Base-by-base conservation (phyloP, 2,113 vertebrate species). In the Vanacampus margaritifer region DNA sequence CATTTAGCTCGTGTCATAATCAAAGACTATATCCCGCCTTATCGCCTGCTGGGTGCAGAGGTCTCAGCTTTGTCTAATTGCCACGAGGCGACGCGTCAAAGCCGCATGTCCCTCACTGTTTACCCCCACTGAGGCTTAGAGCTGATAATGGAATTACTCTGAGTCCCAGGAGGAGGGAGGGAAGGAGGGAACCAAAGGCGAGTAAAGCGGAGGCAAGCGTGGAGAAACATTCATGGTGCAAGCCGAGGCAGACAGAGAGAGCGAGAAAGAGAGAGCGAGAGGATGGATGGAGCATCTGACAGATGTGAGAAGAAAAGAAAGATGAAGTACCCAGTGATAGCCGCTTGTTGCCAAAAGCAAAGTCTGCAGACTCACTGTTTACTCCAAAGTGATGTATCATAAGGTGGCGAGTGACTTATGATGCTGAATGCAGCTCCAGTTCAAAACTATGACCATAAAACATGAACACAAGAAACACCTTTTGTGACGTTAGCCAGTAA, bases 111-210 rank as follows among this genome's bases (percentile, higher is more conserved):
- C 79, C 81, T 82, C 78, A 70, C 84, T 87, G 79, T 90, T 86
- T 84, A 86, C 84, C 78, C 78, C 85, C 72, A 72, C 78, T 64
- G 77, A 78, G 84, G 81, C 86, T 87, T 85, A 87, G 71, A 81
- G 84, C 82, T 86, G 89, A 88, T 90, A 91, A 90, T 89, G 86
- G 87, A 90, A 90, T 89, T 89, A 89, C 81, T 88, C 74, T 77
- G 76, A 84, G 80, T 89, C 84, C 80, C 74, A 67, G 61, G 77
- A 75, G 79, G 75, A 80, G 73, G 48, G 61, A 61, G 73, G 28
- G 71, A 64, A 64, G 65, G 68, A 70, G 71, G 68, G 70, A 68
- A 54, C 71, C 73, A 76, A 59, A 73, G 68, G 71, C 48, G 54
- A 74, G 68, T 68, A 76, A 64, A 75, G 65, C 71, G 58, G 48